phyloP scores from a whole-genome alignment of 2,113 vertebrate species.

The Cochlearius cochlearius region DNA sequence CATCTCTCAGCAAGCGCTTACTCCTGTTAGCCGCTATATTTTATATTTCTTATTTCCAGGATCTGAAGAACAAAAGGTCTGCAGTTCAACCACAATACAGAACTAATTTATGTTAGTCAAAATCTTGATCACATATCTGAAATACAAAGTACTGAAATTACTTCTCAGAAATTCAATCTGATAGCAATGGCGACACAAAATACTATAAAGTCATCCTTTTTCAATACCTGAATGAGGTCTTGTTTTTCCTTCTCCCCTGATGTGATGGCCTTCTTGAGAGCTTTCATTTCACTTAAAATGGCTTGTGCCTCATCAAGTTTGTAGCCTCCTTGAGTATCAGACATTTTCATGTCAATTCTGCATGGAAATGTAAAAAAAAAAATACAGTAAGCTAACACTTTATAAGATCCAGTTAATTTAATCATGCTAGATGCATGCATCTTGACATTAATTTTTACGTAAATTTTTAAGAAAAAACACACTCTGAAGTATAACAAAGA shows the following conservation, averaged over 20 bases:
- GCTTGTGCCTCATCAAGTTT: constrained; percentile 94
- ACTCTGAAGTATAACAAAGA: not conserved
- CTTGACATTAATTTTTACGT: not conserved
- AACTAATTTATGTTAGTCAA: not conserved
- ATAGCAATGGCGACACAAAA: not conserved
- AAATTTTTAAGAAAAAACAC: not conserved
- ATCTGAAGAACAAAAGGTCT: not conserved
- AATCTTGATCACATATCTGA: not conserved
- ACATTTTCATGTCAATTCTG: constrained; percentile 97
- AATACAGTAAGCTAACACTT: not conserved
- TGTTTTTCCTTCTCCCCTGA: constrained; percentile 95
- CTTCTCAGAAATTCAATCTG: not conserved
- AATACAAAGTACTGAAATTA: not conserved
- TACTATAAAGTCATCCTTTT: not conserved
- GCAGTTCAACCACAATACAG: not conserved
- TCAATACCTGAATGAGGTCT: constrained; percentile 91
- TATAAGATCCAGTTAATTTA: not conserved
- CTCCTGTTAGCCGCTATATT: not conserved
- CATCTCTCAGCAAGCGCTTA: not conserved
- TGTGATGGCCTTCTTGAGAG: constrained; percentile 92
- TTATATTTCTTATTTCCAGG: not conserved
- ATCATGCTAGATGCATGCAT: not conserved
- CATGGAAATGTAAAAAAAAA: not conserved
- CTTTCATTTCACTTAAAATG: constrained; percentile 92
- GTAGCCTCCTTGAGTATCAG: constrained; percentile 84